phyloP scores from a whole-genome alignment of 2,888 invertebrate genomes.

The Phaedon cochleariae region DNA sequence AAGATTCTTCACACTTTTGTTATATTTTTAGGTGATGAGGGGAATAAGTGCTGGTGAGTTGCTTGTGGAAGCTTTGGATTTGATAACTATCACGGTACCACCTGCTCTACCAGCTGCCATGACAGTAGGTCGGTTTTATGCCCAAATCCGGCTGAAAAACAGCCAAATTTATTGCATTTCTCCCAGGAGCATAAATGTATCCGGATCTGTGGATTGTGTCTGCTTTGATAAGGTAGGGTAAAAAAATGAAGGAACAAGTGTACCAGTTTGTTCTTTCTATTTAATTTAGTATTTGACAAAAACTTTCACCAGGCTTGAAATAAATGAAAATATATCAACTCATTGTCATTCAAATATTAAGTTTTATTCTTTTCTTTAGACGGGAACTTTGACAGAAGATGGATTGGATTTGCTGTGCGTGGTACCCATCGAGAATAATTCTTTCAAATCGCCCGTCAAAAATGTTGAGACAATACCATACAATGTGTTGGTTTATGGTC shows the following conservation, averaged over 20 bases:
- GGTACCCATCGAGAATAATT: conserved; percentile 69
- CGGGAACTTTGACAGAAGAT: conserved; percentile 96
- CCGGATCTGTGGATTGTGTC: conserved; percentile 87
- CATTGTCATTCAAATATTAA: background rate
- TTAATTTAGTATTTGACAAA: too few species aligned
- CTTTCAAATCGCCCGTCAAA: conserved; percentile 62
- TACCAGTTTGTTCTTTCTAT: too few species aligned
- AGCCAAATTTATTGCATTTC: conserved; percentile 90
- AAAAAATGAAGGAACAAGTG: background rate
- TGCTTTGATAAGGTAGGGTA: conserved; percentile 85
- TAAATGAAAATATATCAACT: too few species aligned
- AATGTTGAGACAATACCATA: conserved; percentile 63
- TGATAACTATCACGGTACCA: conserved; percentile 94
- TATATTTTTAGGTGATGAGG: conserved; percentile 65
- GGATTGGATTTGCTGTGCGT: conserved; percentile 95
- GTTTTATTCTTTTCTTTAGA: conserved; percentile 66
- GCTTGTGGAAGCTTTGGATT: conserved; percentile 83
- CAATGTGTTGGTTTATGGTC: conserved; percentile 68
- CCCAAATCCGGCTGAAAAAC: conserved; percentile 82
- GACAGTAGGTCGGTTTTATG: conserved; percentile 93
- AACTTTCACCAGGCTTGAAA: too few species aligned
- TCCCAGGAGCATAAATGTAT: conserved; percentile 91
- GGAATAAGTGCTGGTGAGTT: conserved; percentile 71
- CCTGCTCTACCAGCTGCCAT: conserved; percentile 96
- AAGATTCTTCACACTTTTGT: too few species aligned